Evolutionary conservation across 1,140 invertebrate genomes (phyloP).

Genomic region (Drosophila ercepeae): DNA sequence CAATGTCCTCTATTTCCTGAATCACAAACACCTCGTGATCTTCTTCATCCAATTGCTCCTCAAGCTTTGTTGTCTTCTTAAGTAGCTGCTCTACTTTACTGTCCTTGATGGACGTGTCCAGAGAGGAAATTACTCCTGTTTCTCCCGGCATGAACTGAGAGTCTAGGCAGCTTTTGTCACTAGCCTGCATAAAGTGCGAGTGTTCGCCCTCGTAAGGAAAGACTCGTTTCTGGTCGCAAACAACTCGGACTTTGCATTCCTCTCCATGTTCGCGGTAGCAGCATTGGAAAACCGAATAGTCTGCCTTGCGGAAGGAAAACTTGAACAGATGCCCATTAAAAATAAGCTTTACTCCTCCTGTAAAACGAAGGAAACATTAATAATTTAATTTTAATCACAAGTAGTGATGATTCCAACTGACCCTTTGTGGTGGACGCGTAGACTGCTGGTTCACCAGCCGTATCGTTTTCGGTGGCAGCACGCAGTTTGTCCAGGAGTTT

Average conservation of each 20-base stretch:
- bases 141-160: slow-evolving; percentile 68
- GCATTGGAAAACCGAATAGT: slow-evolving; percentile 80
- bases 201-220: slow-evolving; percentile 78
- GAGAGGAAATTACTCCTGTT: slow-evolving; percentile 13
- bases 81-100: slow-evolving; percentile 13
- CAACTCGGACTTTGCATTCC: slow-evolving; percentile 76
- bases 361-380: not conserved
- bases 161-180: slow-evolving; percentile 76
- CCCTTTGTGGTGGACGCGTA: slow-evolving; percentile 80
- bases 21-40: slow-evolving; percentile 44
- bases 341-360: slow-evolving; percentile 76
- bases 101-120: slow-evolving; percentile 12
- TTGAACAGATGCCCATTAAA: slow-evolving; percentile 77
- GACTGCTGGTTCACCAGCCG: slow-evolving; percentile 63
- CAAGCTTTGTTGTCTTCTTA: not conserved
- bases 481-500: slow-evolving; percentile 64
- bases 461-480: slow-evolving; percentile 52
- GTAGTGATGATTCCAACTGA: slow-evolving; percentile 22
- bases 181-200: slow-evolving; percentile 74
- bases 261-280: slow-evolving; percentile 77
- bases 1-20: slow-evolving; percentile 48
- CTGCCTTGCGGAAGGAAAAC: slow-evolving; percentile 74
- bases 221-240: slow-evolving; percentile 75
- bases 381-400: not conserved
- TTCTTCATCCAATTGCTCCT: slow-evolving; percentile 27